Evolutionary conservation across 2,797 vertebrate species (phyloP), one percentile per base, ranked within the genome.

Genomic region (Florisuga fusca): DNA sequence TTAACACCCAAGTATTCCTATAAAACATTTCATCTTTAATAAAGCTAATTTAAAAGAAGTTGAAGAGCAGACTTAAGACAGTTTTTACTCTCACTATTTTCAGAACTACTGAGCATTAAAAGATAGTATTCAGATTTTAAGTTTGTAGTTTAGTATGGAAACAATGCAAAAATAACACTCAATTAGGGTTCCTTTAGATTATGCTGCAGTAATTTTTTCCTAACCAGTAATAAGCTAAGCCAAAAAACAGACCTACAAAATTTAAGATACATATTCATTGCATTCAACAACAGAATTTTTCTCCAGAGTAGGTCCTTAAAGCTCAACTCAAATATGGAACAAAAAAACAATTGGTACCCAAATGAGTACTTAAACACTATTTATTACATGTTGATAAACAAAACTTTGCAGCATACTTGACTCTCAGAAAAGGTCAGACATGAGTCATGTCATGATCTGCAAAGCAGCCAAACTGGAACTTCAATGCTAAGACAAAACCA

Each of bases 401-500:
- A 84, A 84, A 46, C 75, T 84, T 21, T 79, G 59, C 36, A 79
- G 63, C 20, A 57, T 21, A 54, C 41, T 74, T 82, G 67, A 92
- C 86, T 93, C 75, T 67, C 4, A 16, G 80, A 19, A 82, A 79
- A 94, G 89, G 83, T 93, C 94, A 89, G 15, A 11, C 50, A 59
- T 61, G 57, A 94, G 69, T 86, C 92, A 92, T 45, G 31, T 38
- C 64, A 78, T 17, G 25, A 71, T 15, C n/a, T 80, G 67, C 71
- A 68, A 90, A 85, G 43, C 31, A 82, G 48, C 33, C 89, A 93
- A 76, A 74, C 23, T 26, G 5, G 50, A 92, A 94, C 51, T 64
- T 77, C 34, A 66, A 54, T 29, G 72, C 7, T 38, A 76, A 64
- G 21, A 72, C 54, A 50, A 79, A 81, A 84, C 18, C 34, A 74